Base-by-base conservation (phyloP, 1,140 invertebrate genomes). In the Bilobella aurantiaca region DNA sequence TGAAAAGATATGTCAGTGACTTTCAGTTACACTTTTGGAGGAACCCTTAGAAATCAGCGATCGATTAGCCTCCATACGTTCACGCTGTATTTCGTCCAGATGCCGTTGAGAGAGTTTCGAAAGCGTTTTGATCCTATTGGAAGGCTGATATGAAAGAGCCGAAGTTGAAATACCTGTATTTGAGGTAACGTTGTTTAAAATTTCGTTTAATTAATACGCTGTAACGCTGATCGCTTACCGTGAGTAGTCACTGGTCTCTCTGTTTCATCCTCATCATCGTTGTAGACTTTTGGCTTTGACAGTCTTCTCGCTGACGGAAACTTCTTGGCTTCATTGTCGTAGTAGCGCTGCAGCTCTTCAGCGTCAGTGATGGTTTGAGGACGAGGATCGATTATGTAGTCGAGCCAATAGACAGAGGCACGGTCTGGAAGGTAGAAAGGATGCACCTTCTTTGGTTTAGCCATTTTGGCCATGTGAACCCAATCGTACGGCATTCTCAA, bases 341-440 rank as follows among this genome's bases (percentile, higher is more conserved):
- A 60, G 29, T 60, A 60, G 5, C 37, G 58, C n/a, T 60, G 18
- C 16, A 60, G 32, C 32, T 60, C 58, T 18, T 60, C 2, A n/a
- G 58, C n/a, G 37, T 60, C 28, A 14, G 32, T 64, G 3, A 56
- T 49, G 37, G 64, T 53, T 5, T 47, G 57, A 12, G 57, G 42
- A n/a, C 53, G 42, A 29, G 57, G 53, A 58, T 69, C 65, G 46
- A 60, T 46, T 16, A 69, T 23, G 31, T 69, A 69, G 32, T 69
- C 68, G 21, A 69, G 27, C 68, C 68, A 69, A 27, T 69, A 69
- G 14, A 66, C 47, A 1, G 59, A 65, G 8, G 68, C 60, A 3
- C 32, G 49, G 47, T 65, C 58, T 28, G 63, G 49, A 23, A 65
- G 18, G 28, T 47, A 29, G 1, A 31, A 34, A 0, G 59, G 47